phyloP scores from a whole-genome alignment of 2,797 vertebrate genomes.

The Cheirogaleus major region DNA sequence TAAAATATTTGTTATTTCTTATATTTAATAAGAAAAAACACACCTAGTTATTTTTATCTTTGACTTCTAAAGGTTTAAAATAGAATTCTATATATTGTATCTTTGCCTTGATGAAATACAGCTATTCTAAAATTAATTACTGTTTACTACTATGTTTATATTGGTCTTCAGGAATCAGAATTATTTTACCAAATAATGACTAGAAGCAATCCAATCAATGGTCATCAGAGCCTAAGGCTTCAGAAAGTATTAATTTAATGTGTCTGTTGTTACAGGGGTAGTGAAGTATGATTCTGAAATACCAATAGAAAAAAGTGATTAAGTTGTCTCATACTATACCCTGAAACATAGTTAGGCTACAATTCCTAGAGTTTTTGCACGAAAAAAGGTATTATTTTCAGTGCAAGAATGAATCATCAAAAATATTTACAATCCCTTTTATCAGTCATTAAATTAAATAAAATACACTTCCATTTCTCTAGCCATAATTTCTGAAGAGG shows the following conservation, averaged over 20 bases:
- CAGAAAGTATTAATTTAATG: neutral
- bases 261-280: neutral
- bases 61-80: neutral
- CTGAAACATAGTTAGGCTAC: neutral
- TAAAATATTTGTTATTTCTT: constrained; percentile 21
- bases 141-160: neutral
- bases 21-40: neutral
- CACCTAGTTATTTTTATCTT: neutral
- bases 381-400: neutral
- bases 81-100: neutral
- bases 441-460: neutral
- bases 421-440: neutral
- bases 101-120: constrained; percentile 28
- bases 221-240: neutral
- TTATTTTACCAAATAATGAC: constrained; percentile 48
- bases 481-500: neutral
- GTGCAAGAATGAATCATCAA: neutral
- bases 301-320: neutral
- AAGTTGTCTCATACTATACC: neutral
- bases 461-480: neutral
- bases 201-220: neutral
- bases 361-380: neutral
- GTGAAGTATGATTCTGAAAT: neutral
- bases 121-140: neutral
- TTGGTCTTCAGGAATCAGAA: neutral